Evolutionary conservation across 23 tunicate genomes (phyloP).

Genomic region (Halocynthia aurantium): DNA sequence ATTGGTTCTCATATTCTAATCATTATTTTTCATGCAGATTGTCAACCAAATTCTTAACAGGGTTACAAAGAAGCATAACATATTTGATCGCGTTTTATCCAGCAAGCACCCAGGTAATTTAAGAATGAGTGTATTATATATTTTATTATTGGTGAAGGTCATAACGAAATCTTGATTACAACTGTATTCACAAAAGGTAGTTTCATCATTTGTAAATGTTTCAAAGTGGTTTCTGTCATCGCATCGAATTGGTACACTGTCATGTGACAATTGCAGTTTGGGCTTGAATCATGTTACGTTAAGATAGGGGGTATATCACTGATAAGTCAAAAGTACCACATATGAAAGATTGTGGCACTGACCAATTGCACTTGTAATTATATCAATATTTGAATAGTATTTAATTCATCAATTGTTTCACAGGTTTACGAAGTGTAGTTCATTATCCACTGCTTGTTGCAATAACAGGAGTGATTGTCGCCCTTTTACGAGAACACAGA

Average conservation of each 20-base stretch:
- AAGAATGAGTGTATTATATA: neutral
- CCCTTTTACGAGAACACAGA: conserved; percentile 29
- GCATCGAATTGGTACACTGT: no score
- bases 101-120: conserved; percentile 85
- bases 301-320: no score
- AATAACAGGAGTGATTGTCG: conserved; percentile 59
- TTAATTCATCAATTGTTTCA: neutral
- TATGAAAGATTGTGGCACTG: no score
- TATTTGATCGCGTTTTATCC: conserved; percentile 68
- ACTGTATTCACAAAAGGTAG: no score
- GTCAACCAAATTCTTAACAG: conserved; percentile 79
- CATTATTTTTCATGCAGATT: conserved; percentile 43
- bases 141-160: neutral
- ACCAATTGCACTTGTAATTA: no score
- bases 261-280: no score
- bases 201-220: neutral
- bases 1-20: neutral
- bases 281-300: no score
- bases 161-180: no score
- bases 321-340: no score
- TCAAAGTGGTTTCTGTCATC: neutral
- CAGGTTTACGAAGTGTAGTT: conserved; percentile 81
- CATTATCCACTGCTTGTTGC: conserved; percentile 89
- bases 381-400: neutral
- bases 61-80: conserved; percentile 63